A percentile compares a stretch with the other conserved stretches of the same genome.
phyloP scores from a whole-genome alignment of 2,888 invertebrate genomes.

The Panzeria rudis region DNA sequence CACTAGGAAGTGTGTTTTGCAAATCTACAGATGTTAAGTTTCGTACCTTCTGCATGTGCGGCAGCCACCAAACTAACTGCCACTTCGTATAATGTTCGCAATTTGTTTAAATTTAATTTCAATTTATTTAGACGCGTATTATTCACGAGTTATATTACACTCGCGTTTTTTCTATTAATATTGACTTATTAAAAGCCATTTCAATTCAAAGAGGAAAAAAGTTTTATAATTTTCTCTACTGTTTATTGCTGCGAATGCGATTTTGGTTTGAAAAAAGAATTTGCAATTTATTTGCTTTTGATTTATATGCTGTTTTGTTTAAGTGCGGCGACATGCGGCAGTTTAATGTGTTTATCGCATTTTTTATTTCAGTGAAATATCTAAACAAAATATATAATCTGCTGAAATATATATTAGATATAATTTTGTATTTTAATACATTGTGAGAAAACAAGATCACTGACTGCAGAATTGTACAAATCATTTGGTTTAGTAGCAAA shows the following conservation, averaged over 20 bases:
- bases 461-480: background rate
- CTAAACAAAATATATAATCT: conserved; percentile 20
- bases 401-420: conserved; percentile 44
- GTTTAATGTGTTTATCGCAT: conserved; percentile 26
- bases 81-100: conserved; percentile 39
- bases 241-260: conserved; percentile 35
- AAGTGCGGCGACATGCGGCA: conserved; percentile 13
- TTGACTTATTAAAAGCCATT: conserved; percentile 61
- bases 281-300: conserved; percentile 17
- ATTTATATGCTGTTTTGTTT: conserved; percentile 50
- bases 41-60: background rate
- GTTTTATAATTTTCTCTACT: conserved; percentile 18
- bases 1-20: background rate
- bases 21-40: conserved; percentile 43
- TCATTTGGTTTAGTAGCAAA: conserved; percentile 7
- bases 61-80: conserved; percentile 12
- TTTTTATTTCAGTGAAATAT: conserved; percentile 15
- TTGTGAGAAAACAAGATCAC: background rate
- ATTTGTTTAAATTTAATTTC: conserved; percentile 46
- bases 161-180: background rate
- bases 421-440: conserved; percentile 46
- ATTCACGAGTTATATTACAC: background rate
- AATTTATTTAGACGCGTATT: conserved; percentile 15
- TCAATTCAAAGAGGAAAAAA: conserved; percentile 37
- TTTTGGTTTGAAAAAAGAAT: background rate